A percentile compares a stretch with the other conserved stretches of the same genome.
These are phyloP conservation scores for Malacosoma neustria DNA, from an alignment of 2,888 invertebrate species.

Conservation along the genomic window DNA sequence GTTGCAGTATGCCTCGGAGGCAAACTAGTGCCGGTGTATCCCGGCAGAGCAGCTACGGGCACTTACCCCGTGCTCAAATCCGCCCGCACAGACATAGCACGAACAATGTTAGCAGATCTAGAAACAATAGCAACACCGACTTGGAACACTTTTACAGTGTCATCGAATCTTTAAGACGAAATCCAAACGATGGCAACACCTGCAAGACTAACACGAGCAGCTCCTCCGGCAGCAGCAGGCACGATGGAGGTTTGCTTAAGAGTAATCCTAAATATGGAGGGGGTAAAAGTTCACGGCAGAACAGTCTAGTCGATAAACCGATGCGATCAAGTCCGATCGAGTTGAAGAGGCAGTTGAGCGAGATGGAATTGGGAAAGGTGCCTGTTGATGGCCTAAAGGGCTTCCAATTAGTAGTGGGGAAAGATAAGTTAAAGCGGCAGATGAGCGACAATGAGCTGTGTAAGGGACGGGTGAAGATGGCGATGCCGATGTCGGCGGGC, in stretches of 20 bases:
- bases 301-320: constrained; percentile 45
- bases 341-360: constrained; percentile 50
- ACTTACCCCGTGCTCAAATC: constrained; percentile 48
- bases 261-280: constrained; percentile 20
- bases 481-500: constrained; percentile 68
- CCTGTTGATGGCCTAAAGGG: constrained; percentile 32
- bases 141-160: constrained; percentile 57
- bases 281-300: constrained; percentile 37
- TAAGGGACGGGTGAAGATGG: constrained; percentile 43
- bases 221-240: constrained; percentile 47
- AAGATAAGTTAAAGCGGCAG: constrained; percentile 55
- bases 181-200: constrained; percentile 24
- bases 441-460: constrained; percentile 59
- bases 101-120: constrained; percentile 40
- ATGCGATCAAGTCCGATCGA: constrained; percentile 32
- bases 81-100: constrained; percentile 49
- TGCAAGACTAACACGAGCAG: constrained; percentile 43
- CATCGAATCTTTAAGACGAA: constrained; percentile 46
- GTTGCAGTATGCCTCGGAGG: constrained; percentile 66
- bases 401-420: constrained; percentile 56
- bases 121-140: constrained; percentile 41
- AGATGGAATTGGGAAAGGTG: constrained; percentile 36
- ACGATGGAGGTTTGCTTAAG: constrained; percentile 21
- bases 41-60: constrained; percentile 57
- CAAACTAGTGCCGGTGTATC: constrained; percentile 42